Evolutionary conservation across 2,113 vertebrate genomes (phyloP), one percentile per base, ranked within the genome.

Genomic region (Edolisoma coerulescens): DNA sequence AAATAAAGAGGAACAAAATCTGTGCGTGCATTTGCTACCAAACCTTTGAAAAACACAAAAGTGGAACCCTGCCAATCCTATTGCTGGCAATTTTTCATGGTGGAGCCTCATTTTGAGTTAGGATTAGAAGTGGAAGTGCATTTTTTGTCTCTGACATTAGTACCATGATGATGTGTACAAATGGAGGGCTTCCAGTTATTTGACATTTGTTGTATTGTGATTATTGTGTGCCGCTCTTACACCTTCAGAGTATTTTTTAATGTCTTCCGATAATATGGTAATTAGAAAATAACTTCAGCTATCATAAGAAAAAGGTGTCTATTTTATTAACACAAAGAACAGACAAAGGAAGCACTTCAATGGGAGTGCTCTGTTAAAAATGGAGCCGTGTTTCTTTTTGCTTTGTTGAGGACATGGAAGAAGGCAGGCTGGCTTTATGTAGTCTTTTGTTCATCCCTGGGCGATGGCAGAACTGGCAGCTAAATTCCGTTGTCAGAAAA

Each of bases 41-140:
- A 93, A 88, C 32, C 87, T 93, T 78, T 70, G 87, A 68, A 79
- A 95, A 93, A 71, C 79, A 92, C 93, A 94, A 90, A 94, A 90
- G 76, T 87, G 88, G 93, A 97, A 89, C 85, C 85, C 92, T 95
- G 93, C 90, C 93, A 94, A 42, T 53, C 16, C 24, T 70, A 74
- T 92, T 70, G 59, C 95, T 96, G 77, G 52, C 74, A 92, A 56
- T 76, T 95, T 96, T 84, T 95, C 83, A 57, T 64, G 91, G 28
- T 3, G 1, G 47, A 78, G 74, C 65, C 39, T 75, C 61, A 11
- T 85, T 95, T 28, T 3, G 4, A 95, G 79, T 33, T 74, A 78
- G 59, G 33, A 73, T 84, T 80, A 71, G 83, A 84, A 67, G 39
- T 92, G 41, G 71, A 93, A 90, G 64, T 68, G 49, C 32, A 8